Conservation (phyloP, 23 tunicate genomes). For the Clavelina lepadiformis region DNA sequence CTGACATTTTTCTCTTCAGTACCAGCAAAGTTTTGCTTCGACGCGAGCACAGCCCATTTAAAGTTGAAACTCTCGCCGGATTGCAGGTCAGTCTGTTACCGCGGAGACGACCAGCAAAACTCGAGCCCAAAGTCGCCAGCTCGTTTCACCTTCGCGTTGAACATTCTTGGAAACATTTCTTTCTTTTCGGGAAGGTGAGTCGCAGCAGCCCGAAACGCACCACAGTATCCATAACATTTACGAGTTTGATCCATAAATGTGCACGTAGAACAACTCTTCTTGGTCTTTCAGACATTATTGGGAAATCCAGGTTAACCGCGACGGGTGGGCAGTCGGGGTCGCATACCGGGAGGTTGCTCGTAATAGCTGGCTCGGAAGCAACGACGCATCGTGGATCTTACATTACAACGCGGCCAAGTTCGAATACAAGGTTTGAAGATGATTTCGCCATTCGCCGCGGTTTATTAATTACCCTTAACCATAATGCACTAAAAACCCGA, state of each 20-base stretch:
- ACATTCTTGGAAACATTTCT: conserved; percentile 71
- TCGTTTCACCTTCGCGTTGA: conserved; percentile 87
- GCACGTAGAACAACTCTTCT: too few species aligned
- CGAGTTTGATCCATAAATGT: too few species aligned
- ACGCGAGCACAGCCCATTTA: conserved; percentile 61
- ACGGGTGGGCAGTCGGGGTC: conserved; percentile 95
- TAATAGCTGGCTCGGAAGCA: conserved; percentile 89
- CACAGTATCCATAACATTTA: too few species aligned
- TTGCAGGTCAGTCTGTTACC: conserved; percentile 47
- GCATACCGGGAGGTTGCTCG: conserved; percentile 68
- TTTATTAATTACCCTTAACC: too few species aligned
- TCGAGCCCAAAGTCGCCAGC: conserved; percentile 74
- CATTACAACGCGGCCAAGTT: conserved; percentile 60
- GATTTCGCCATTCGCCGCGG: too few species aligned
- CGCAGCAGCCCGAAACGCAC: too few species aligned
- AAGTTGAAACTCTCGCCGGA: conserved; percentile 69
- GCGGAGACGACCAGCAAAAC: conserved; percentile 42
- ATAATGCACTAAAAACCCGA: too few species aligned
- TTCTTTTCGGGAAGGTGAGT: conserved; percentile 76
- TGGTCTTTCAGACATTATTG: conserved; percentile 64
- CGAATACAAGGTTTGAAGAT: conserved; percentile 67
- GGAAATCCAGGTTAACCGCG: conserved; percentile 69
- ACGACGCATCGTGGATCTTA: conserved; percentile 79
- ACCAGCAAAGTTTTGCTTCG: conserved; percentile 67
- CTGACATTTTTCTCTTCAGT: conserved; percentile 29